Conservation (phyloP, 1,140 invertebrate species). For the Sycophila sp. region DNA sequence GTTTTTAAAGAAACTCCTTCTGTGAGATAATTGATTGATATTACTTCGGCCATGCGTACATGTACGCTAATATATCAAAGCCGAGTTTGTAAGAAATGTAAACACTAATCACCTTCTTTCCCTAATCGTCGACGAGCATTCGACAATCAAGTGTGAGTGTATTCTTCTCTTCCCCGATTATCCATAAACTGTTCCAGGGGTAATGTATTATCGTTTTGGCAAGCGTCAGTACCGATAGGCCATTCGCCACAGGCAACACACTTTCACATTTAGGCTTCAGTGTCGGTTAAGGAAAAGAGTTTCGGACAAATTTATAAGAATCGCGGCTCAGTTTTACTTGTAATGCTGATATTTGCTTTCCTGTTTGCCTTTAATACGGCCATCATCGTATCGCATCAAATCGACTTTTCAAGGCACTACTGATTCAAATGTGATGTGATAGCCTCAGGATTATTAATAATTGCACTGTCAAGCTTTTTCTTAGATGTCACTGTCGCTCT, state of each 20-base stretch:
- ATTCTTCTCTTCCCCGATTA: neutral
- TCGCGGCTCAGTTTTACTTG: too few relatives aligned
- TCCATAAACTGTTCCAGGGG: slow-evolving; percentile 34
- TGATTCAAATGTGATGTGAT: neutral
- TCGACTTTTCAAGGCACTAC: too few relatives aligned
- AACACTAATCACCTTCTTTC: slow-evolving; percentile 32
- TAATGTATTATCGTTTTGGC: slow-evolving; percentile 43
- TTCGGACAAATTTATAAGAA: too few relatives aligned
- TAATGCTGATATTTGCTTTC: too few relatives aligned
- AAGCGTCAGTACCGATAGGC: neutral
- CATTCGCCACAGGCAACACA: neutral
- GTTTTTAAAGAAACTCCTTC: neutral
- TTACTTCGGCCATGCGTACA: neutral
- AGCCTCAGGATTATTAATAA: neutral
- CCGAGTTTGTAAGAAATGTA: slow-evolving; percentile 10
- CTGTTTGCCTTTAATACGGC: too few relatives aligned
- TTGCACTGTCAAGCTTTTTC: too few relatives aligned
- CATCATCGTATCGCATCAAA: too few relatives aligned
- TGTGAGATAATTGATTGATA: neutral
- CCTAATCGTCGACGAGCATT: slow-evolving; percentile 28
- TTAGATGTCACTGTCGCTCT: too few relatives aligned
- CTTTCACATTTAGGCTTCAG: slow-evolving; percentile 14
- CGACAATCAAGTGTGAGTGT: slow-evolving; percentile 11
- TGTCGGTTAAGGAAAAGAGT: slow-evolving; percentile 42
- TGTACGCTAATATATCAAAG: slow-evolving; percentile 2